Evolutionary conservation across 2,797 vertebrate genomes (phyloP).

Genomic region (Sebastes baramenuke): DNA sequence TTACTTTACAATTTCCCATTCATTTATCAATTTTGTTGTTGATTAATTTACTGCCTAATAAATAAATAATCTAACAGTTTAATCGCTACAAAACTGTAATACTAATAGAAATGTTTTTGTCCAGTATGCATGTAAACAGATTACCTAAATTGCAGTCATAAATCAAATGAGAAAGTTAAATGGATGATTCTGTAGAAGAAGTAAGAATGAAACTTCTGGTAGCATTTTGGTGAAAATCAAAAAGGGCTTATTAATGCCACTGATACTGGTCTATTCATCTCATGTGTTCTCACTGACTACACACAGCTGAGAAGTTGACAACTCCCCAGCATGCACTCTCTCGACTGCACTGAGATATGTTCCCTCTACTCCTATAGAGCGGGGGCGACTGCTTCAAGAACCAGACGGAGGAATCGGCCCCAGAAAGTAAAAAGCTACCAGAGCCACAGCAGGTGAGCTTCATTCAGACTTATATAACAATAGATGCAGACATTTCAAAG

Average conservation of each 20-base stretch:
- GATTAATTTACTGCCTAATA: not conserved
- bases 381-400: conserved; percentile 78
- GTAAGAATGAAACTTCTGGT: not conserved
- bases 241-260: not conserved
- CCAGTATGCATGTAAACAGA: not conserved
- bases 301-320: not conserved
- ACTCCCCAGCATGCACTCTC: not conserved
- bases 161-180: not conserved
- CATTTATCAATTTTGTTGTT: not conserved
- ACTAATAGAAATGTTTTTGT: not conserved
- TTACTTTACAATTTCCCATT: not conserved
- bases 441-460: conserved; percentile 78
- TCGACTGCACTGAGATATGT: not conserved
- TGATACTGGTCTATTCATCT: not conserved
- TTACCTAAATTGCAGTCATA: not conserved
- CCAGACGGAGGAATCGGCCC: conserved; percentile 75
- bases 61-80: not conserved
- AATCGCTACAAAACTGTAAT: not conserved
- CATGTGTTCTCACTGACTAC: not conserved
- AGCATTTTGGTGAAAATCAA: not conserved
- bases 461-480: not conserved
- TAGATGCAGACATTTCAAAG: not conserved
- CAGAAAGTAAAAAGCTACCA: conserved; percentile 74
- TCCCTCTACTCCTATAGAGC: conserved; percentile 57
- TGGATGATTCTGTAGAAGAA: not conserved